Percentiles rank a stretch among this genome's conserved stretches.
These are phyloP conservation scores for Camarhynchus parvulus DNA, from an alignment of 2,113 vertebrate genomes.

Conservation along the genomic window DNA sequence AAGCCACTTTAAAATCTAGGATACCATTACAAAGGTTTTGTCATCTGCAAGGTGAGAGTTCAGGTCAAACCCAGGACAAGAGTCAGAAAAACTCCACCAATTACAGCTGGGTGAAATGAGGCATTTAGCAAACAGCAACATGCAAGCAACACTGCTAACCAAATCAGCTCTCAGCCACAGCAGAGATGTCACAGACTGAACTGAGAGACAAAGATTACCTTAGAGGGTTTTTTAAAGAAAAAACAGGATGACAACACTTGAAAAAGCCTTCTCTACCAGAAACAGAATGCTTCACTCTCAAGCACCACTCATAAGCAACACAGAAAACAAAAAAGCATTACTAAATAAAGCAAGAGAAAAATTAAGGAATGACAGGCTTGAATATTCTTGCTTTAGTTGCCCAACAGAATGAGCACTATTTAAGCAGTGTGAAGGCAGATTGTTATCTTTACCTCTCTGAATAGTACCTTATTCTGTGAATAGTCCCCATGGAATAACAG, in stretches of 20 bases:
- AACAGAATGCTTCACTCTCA: background rate
- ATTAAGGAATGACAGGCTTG: background rate
- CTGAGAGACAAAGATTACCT: background rate
- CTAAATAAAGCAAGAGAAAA: conserved; percentile 2
- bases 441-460: conserved; percentile 7
- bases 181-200: background rate
- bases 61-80: background rate
- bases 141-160: fast-evolving
- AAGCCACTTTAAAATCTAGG: background rate
- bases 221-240: background rate
- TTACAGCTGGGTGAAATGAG: background rate
- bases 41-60: background rate
- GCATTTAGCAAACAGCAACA: background rate
- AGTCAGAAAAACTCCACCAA: background rate
- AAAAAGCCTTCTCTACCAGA: background rate
- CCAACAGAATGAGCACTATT: background rate
- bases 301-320: background rate
- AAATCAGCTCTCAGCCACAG: background rate
- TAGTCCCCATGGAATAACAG: conserved; percentile 1
- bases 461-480: conserved; percentile 12
- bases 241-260: background rate
- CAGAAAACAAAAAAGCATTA: background rate
- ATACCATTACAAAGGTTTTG: background rate
- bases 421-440: background rate
- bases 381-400: background rate